Evolutionary conservation across 2,797 vertebrate genomes (phyloP), one percentile per base, ranked within the genome.

Genomic region (Sebastolobus alascanus): DNA sequence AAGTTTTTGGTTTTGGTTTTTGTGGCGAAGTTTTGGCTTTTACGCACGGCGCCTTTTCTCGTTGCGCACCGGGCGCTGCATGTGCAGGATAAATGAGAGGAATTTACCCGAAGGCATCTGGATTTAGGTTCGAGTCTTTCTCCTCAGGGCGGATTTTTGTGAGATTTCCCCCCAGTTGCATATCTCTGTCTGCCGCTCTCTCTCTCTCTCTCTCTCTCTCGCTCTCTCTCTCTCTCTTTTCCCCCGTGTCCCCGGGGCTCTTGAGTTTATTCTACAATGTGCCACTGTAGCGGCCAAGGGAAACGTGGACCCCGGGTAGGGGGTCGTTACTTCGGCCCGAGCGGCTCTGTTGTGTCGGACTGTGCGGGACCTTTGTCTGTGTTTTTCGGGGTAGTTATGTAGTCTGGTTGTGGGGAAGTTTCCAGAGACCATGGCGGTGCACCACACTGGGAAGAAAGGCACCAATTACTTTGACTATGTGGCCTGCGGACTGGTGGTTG

Each of bases 241-340:
- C 38, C 54, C n/a, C 18, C 10, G 2, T 46, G 67, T 83, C 84
- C 58, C 73, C 43, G 68, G 64, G 68, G 79, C 84, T 82, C 73
- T 22, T 22, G 27, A 59, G 84, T 90, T 92, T 84, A 84, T 82
- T 79, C 84, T 79, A 71, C 86, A 91, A 88, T 88, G 89, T 89
- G 93, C 90, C 91, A 93, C 90, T 86, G 93, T 93, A 91, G 93
- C 92, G 82, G 87, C 75, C 77, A 71, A 71, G 80, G 77, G 85
- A 93, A 94, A 94, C 93, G 92, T 94, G 93, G 90, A 90, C 67
- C 67, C 72, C 88, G 88, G 83, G 93, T 85, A 92, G 94, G 94
- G 94, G 95, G 94, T 95, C 94, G 83, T 95, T 95, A 95, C 81
- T 95, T 93, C 92, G 90, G 95, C 93, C 92, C 92, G 76, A 93